A percentile compares a stretch with the other conserved stretches of the same genome.
phyloP scores from a whole-genome alignment of 2,888 invertebrate genomes.

The Tiliacea aurago region DNA sequence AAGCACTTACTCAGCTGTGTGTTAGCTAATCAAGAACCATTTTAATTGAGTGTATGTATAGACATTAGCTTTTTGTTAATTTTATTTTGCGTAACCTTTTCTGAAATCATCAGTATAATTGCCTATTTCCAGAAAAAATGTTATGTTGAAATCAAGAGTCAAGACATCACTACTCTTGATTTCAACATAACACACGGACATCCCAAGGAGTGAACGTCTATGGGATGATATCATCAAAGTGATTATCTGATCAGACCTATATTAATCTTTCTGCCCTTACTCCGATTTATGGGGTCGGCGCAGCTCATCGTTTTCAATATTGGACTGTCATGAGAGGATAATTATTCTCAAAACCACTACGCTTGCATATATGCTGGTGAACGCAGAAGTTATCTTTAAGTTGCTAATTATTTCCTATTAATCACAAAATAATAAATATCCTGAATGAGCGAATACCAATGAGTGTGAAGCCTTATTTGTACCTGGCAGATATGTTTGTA shows the following conservation, averaged over 20 bases:
- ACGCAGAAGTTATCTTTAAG: neutral
- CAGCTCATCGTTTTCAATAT: neutral
- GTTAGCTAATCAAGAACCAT: slow-evolving; percentile 17
- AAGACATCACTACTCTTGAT: neutral
- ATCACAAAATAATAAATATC: neutral
- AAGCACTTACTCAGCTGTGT: slow-evolving; percentile 9
- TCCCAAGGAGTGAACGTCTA: too few species aligned
- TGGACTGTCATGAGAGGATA: neutral
- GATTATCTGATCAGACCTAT: neutral
- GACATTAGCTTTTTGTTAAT: slow-evolving; percentile 23
- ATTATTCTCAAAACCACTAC: neutral
- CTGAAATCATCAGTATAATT: neutral
- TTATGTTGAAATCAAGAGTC: too few species aligned
- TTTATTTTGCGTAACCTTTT: slow-evolving; percentile 22
- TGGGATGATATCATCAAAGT: neutral
- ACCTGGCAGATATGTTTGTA: neutral
- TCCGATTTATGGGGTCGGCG: neutral
- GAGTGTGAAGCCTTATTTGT: neutral
- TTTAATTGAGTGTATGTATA: slow-evolving; percentile 41
- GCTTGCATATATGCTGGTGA: neutral
- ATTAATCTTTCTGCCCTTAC: neutral
- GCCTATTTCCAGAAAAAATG: neutral
- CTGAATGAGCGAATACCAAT: neutral
- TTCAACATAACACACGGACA: neutral
- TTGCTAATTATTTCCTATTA: neutral